Evolutionary conservation across 2,797 vertebrate genomes (phyloP), one percentile per base, ranked within the genome.

Genomic region (Cossypha dichroa): DNA sequence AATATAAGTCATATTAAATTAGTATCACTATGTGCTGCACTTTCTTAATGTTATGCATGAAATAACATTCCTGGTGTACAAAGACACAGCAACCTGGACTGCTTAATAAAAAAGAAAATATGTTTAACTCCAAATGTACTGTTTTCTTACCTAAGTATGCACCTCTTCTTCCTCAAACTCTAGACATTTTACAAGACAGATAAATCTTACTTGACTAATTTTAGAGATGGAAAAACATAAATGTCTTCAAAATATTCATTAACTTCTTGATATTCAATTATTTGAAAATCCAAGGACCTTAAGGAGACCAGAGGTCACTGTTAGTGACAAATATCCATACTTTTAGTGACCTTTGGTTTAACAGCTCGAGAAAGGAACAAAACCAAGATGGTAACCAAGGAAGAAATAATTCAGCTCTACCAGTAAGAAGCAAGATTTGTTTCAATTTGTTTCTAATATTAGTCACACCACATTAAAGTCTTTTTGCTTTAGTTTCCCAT

Each of bases 61-160:
- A 92, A 60, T 55, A 92, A 43, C 45, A 38, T 55, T 93, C 63
- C 21, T 81, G 74, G 10, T 84, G 86, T 92, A 73, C 38, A 91
- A 85, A 86, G 49, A 54, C 54, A 73, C 5, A 54, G 40, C 51
- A 90, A 60, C 19, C 29, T 63, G 54, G 10, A 78, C 15, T 73
- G 5, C 15, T 77, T 72, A 64, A 62, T 7, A 40, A 28, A 23
- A 45, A 31, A 45, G 5, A 40, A 49, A 34, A 34, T 2, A 74
- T 4, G 1, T 18, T 70, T 72, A 78, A 64, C 43, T 78, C 12
- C 31, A 64, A 46, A 60, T 7, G 45, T 15, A 26, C 7, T 1
- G 0, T 1, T 78, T 78, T 78, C 25, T 68, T n/a, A 45, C 3
- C 9, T 45, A 51, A 67, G 20, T 4, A 48, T 17, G 3, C 4